Conservation (phyloP, 23 tunicate species). For the Halocynthia aurantium region DNA sequence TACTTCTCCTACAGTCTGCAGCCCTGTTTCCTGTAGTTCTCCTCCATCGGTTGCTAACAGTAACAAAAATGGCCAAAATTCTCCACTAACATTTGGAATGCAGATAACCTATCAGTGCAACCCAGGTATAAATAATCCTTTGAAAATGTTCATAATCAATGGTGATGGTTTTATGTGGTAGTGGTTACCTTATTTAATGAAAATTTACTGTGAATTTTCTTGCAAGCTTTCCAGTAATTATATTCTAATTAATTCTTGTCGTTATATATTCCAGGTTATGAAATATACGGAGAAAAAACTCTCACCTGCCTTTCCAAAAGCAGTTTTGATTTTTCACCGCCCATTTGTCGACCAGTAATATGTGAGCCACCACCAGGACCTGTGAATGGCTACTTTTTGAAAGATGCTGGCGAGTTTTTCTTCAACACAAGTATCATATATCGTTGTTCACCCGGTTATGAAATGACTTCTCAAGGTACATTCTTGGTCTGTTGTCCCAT, state of each 20-base stretch:
- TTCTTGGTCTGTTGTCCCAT: not conserved
- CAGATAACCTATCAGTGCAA: constrained; percentile 1
- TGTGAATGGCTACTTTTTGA: not conserved
- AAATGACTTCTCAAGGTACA: constrained; percentile 9
- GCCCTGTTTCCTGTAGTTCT: constrained; percentile 15
- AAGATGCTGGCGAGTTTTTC: constrained; percentile 10
- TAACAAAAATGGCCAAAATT: not conserved
- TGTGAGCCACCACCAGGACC: not conserved
- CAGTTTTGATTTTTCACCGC: constrained; percentile 20
- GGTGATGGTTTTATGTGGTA: not conserved
- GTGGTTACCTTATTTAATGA: not conserved
- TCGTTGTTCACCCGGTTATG: constrained; percentile 6
- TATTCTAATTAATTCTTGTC: not conserved
- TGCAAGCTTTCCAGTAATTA: not conserved
- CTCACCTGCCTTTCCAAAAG: constrained; percentile 4
- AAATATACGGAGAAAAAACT: not conserved
- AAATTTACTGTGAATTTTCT: not conserved
- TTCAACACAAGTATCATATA: constrained; percentile 1
- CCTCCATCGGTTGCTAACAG: constrained; percentile 13
- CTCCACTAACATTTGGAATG: not conserved
- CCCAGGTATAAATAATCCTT: not conserved
- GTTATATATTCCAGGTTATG: constrained; percentile 2
- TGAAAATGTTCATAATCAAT: not conserved
- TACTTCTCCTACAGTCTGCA: not conserved
- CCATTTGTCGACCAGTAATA: constrained; percentile 12